These are phyloP conservation scores for Ictalurus punctatus DNA, from an alignment of 2,113 vertebrate species.

Conservation along the genomic window DNA sequence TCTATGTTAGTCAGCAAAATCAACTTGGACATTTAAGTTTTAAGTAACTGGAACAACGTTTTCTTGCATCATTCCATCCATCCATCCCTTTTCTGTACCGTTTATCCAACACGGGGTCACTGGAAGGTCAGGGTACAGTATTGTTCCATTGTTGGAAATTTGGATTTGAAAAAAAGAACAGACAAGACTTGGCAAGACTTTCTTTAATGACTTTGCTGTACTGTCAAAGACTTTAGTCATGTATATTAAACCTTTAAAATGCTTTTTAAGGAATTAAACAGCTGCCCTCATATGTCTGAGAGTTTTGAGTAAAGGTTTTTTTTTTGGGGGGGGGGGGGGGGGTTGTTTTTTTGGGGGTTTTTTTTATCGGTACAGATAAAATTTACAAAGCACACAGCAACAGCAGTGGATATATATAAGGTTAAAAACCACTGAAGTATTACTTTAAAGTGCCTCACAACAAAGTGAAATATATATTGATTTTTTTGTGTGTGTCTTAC, in stretches of 20 bases:
- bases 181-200: neutral
- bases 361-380: neutral
- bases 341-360: neutral
- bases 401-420: neutral
- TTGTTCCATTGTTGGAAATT: neutral
- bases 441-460: neutral
- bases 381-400: neutral
- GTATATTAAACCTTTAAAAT: neutral
- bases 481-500: neutral
- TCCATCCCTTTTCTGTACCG: no score
- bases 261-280: neutral
- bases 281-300: neutral
- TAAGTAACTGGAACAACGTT: neutral
- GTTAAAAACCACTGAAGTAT: neutral
- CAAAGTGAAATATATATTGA: neutral
- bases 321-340: no score
- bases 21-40: neutral
- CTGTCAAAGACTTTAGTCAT: neutral
- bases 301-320: neutral
- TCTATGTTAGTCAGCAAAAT: neutral
- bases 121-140: no score
- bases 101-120: no score
- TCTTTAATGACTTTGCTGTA: neutral
- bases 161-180: neutral
- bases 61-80: no score